Conservation (phyloP, 2,113 vertebrate genomes). For the Oreochromis spilurus region DNA sequence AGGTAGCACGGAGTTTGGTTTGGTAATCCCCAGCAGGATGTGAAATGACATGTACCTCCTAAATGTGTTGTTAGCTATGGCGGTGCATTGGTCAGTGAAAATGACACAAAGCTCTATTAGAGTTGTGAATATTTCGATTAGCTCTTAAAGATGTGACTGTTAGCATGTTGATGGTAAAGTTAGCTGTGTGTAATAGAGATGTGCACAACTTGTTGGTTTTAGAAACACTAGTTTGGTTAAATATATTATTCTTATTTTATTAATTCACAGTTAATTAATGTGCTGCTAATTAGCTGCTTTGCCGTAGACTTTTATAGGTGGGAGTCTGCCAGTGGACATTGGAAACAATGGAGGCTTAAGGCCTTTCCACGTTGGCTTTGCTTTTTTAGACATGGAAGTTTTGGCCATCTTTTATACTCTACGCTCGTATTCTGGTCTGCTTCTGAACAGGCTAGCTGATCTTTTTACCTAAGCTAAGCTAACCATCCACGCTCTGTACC, state of each 20-base stretch:
- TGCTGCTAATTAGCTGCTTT: neutral
- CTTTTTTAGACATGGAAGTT: neutral
- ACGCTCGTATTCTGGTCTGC: neutral
- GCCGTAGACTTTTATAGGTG: neutral
- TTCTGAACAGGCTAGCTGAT: neutral
- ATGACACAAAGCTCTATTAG: neutral
- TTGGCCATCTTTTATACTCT: neutral
- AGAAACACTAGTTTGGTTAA: neutral
- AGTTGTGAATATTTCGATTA: neutral
- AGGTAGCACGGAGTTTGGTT: neutral
- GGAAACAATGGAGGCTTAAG: neutral
- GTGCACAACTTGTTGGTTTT: neutral
- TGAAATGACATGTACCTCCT: neutral
- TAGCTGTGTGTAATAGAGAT: neutral
- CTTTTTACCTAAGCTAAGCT: neutral
- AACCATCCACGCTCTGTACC: neutral
- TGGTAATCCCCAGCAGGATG: neutral
- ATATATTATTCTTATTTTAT: neutral
- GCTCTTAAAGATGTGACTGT: neutral
- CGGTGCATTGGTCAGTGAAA: neutral
- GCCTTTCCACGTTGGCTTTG: neutral
- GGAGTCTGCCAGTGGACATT: neutral
- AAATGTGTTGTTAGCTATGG: neutral
- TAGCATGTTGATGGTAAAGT: neutral
- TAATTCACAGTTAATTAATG: neutral